Percentiles rank a stretch among this genome's conserved stretches.
These are phyloP conservation scores for Brachyalestes nurse DNA, from an alignment of 2,797 vertebrate species.

Conservation along the genomic window DNA sequence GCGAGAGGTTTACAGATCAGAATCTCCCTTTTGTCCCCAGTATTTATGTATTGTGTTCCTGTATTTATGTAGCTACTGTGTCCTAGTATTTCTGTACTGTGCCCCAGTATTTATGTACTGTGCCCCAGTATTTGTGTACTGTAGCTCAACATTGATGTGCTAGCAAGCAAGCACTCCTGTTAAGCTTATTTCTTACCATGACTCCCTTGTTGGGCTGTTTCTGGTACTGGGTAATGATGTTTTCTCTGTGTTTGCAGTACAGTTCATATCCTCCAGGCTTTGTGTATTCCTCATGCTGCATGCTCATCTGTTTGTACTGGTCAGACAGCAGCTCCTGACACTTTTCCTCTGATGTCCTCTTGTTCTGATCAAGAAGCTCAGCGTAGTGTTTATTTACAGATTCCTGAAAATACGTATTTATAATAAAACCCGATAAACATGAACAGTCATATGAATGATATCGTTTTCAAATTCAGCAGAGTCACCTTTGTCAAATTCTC, in stretches of 20 bases:
- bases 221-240: constrained; percentile 50
- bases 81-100: too few species aligned
- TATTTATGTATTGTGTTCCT: too few species aligned
- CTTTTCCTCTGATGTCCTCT: constrained; percentile 39
- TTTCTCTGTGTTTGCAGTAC: constrained; percentile 50
- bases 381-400: constrained; percentile 41
- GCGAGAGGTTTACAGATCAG: too few species aligned
- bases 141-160: too few species aligned
- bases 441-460: too few species aligned
- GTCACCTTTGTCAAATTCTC: too few species aligned
- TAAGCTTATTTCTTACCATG: constrained; percentile 47
- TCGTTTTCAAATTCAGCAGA: too few species aligned
- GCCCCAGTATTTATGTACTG: too few species aligned
- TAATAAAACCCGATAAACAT: neutral
- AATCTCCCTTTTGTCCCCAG: too few species aligned
- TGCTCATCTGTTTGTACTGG: constrained; percentile 41
- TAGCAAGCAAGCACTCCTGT: too few species aligned
- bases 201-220: constrained; percentile 55
- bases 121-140: too few species aligned
- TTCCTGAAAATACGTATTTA: constrained; percentile 45
- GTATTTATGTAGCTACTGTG: too few species aligned
- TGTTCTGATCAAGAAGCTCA: constrained; percentile 47
- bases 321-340: constrained; percentile 57
- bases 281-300: constrained; percentile 46
- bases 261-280: constrained; percentile 61